Evolutionary conservation across 2,113 vertebrate genomes (phyloP).

Genomic region (Plotosus lineatus): DNA sequence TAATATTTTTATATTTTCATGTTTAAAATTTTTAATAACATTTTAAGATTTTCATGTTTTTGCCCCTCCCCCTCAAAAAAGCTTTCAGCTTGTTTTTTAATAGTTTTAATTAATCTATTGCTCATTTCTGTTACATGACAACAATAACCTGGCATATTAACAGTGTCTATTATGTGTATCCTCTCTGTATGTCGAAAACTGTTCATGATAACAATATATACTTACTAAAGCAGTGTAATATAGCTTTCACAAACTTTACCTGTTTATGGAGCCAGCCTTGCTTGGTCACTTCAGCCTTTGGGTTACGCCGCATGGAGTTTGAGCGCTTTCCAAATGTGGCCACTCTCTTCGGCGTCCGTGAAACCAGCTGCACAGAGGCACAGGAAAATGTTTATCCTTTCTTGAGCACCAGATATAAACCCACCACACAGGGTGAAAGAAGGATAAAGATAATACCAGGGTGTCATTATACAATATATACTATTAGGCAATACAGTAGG

Average conservation of each 20-base stretch:
- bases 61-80: no score
- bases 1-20: no score
- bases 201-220: not conserved
- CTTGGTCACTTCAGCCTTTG: slow-evolving; percentile 80
- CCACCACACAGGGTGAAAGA: not conserved
- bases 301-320: slow-evolving; percentile 94
- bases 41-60: no score
- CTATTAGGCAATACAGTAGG: not conserved
- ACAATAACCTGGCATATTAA: no score
- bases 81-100: no score
- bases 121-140: no score
- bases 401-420: not conserved
- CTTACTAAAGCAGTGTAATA: not conserved
- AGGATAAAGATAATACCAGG: not conserved
- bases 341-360: slow-evolving; percentile 80
- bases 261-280: slow-evolving; percentile 95
- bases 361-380: slow-evolving; percentile 61
- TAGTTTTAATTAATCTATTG: no score
- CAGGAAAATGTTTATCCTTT: not conserved
- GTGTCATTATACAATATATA: not conserved
- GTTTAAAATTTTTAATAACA: no score
- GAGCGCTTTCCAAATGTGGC: slow-evolving; percentile 92
- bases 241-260: slow-evolving; percentile 65
- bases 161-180: no score
- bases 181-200: not conserved